Conservation (phyloP, 2,113 vertebrate species). For the Anthoscopus minutus region DNA sequence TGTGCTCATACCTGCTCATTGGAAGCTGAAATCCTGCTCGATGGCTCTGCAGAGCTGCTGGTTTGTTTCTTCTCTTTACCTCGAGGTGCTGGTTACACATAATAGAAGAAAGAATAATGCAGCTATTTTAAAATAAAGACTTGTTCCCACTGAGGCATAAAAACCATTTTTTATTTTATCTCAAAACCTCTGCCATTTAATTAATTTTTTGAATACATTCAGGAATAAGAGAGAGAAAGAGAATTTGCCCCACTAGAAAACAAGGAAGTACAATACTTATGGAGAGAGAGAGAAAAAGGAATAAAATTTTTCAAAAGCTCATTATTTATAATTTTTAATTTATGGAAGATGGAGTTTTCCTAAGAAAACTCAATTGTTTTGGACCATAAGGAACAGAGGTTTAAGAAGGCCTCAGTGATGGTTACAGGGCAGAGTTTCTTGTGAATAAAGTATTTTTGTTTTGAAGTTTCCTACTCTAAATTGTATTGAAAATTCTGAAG, state of each 20-base stretch:
- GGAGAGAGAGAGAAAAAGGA: not conserved
- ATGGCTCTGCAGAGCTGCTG: not conserved
- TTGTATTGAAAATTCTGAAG: not conserved
- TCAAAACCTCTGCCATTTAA: not conserved
- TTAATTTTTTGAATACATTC: not conserved
- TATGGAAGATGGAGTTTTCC: not conserved
- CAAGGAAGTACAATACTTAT: not conserved
- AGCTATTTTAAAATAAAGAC: not conserved
- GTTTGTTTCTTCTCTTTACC: not conserved
- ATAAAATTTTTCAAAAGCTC: not conserved
- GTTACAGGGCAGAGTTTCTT: not conserved
- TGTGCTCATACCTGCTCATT: not conserved
- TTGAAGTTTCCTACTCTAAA: not conserved
- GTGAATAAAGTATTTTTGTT: not conserved
- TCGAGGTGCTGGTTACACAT: rapidly evolving
- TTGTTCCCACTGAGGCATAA: not conserved
- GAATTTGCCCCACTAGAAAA: not conserved
- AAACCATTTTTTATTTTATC: not conserved
- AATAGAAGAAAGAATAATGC: too few relatives aligned
- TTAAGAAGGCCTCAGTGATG: not conserved
- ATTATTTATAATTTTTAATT: not conserved
- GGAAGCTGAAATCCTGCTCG: not conserved
- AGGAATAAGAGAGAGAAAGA: not conserved
- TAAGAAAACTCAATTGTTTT: not conserved
- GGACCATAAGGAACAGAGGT: not conserved